These are phyloP conservation scores for Neomonachus schauinslandi DNA, from an alignment of 2,113 vertebrate species.

Conservation along the genomic window DNA sequence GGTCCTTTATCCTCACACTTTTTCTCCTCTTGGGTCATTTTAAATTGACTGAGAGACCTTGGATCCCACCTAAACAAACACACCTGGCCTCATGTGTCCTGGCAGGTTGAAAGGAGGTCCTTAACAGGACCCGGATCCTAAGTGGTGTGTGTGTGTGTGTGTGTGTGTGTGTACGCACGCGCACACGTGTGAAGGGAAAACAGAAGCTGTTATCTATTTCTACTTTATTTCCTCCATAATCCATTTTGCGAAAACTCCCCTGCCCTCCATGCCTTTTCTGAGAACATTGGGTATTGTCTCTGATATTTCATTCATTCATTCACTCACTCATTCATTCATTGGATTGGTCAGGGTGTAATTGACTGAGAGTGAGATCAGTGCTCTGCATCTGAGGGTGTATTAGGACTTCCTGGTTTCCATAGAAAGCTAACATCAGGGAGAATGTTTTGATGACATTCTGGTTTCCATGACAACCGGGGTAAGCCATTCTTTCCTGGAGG, in stretches of 20 bases:
- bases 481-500: background rate
- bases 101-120: background rate
- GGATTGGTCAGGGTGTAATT: background rate
- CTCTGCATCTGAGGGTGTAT: background rate
- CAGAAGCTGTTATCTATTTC: background rate
- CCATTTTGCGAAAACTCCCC: background rate
- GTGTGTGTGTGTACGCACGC: background rate
- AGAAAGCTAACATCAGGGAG: background rate
- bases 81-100: background rate
- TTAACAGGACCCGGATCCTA: background rate
- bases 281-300: background rate
- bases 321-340: background rate
- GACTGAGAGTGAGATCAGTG: background rate
- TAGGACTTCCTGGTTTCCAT: constrained; percentile 23
- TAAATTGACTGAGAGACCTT: no score
- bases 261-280: background rate
- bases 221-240: background rate
- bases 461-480: constrained; percentile 51
- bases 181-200: background rate
- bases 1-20: background rate
- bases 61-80: background rate
- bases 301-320: background rate
- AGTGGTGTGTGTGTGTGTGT: background rate
- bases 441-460: background rate
- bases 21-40: background rate